Evolutionary conservation across 1,140 invertebrate species (phyloP), one percentile per base, ranked within the genome.

Genomic region (Ips typographus): DNA sequence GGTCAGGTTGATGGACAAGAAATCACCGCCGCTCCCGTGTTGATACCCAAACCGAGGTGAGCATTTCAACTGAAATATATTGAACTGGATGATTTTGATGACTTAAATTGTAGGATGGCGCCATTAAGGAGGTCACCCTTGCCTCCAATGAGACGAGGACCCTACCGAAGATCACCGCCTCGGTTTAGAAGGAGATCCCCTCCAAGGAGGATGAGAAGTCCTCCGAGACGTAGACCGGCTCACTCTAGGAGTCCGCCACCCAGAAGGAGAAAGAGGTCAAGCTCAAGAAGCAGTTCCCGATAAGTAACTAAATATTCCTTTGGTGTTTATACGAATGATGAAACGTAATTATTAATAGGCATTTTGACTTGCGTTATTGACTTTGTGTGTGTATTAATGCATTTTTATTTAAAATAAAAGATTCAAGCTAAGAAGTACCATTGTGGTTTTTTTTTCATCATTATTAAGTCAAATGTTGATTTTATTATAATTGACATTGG

Each of bases 1-100:
- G 97, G 90, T 42, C 91, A 92, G 82, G 90, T 93, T 73, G 91
- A 93, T 84, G 95, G 95, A 22, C 94, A 97, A 80, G 95, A 98
- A 84, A 94, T 98, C 53, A 95, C 93, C 38, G 94, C 93, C 43
- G 94, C 94, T 49, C 93, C 94, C 38, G 93, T 97, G 52, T 83
- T 96, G 71, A 83, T 94, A 61, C 92, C 90, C 42, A 89, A 92
- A 74, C 85, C 87, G 2, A 84, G 64, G 69, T 71, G 51, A 42
- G 22, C 4, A 7, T 64, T 22, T 22, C 37, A 53, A 52, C 3
- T 39, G 39, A 8, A 53, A 3, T 52, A 37, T 7, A 4, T 62
- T 38, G n/a, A n/a, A 8, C 36, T 51, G 42, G 40, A 36, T 56
- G 8, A 41, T 44, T 56, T 39, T 49, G 22, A 8, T 49, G 22